Conservation (phyloP, 2,113 vertebrate genomes). For the Lipotes vexillifer region DNA sequence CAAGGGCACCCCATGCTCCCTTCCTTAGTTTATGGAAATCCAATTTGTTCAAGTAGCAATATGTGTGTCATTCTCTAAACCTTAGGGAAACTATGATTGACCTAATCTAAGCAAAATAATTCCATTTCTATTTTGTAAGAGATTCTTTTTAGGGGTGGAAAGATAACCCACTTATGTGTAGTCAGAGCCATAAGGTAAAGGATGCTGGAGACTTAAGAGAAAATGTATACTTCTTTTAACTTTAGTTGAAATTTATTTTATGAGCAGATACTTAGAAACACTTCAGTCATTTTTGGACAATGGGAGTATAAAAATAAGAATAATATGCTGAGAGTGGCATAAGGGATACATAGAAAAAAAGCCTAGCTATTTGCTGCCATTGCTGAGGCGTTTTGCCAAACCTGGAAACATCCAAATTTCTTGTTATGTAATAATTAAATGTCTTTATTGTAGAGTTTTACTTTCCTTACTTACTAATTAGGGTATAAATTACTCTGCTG, state of each 20-base stretch:
- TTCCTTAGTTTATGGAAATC: not conserved
- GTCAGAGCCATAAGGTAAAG: not conserved
- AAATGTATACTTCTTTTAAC: not conserved
- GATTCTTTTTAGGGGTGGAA: not conserved
- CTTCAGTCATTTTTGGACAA: not conserved
- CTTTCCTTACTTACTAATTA: not conserved
- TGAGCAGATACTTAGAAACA: not conserved
- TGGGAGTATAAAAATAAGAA: not conserved
- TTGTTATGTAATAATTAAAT: not conserved
- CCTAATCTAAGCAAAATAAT: not conserved
- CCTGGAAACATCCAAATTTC: not conserved
- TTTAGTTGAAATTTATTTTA: not conserved
- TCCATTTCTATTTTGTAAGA: not conserved
- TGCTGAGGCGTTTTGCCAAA: not conserved
- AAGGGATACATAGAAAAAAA: not conserved
- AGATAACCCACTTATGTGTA: not conserved
- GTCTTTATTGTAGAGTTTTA: not conserved
- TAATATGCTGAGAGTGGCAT: not conserved
- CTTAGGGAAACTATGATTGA: not conserved
- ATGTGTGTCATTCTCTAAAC: not conserved
- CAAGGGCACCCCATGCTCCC: not conserved
- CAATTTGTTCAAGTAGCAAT: not conserved
- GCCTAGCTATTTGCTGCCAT: not conserved
- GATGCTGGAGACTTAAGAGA: not conserved
- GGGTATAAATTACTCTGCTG: not conserved